Evolutionary conservation across 2,113 vertebrate genomes (phyloP), one percentile per base, ranked within the genome.

Genomic region (Scytalopus superciliaris): DNA sequence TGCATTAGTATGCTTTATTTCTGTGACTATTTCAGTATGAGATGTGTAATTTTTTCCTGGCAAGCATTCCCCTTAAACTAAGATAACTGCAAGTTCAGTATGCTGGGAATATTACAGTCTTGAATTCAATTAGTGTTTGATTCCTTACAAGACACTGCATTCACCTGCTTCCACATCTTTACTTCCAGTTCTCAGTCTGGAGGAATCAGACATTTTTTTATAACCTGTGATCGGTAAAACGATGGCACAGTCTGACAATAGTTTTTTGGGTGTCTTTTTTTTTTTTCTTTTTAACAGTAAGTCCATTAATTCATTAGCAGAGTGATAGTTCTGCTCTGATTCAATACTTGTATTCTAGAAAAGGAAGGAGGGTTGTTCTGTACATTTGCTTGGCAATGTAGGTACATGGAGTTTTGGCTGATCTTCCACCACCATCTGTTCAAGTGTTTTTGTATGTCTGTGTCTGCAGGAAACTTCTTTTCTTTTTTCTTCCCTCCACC

Each of bases 341-440:
- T 87, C 11, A 76, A 64, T 47, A 30, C 30, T 86, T 57, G 6
- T 33, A 33, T 50, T 75, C 33, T 1, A 2, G 84, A 87, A 91
- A 49, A 87, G 15, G 37, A 91, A 89, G 15, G 11, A 87, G 39
- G 27, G 3, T 52, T 84, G 52, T 63, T 76, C 35, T 76, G 44
- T 44, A 31, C 19, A 35, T 60, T 82, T 1, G 0, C 45, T 91
- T 87, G 82, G 37, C 22, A 82, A 2, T 37, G 52, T 70, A 87
- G 49, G 35, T 82, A 64, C 73, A 40, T 18, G 12, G 39, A 91
- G 47, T 82, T 76, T 81, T 93, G 84, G 62, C 62, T 94, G 70
- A 67, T 84, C 69, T 87, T 89, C 78, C 44, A 76, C 17, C 47
- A 81, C 90, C 64, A 95, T 82, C 93, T 93, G 87, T 70, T 87